phyloP scores from a whole-genome alignment of 1,140 invertebrate genomes.

The Nomia melanderi region DNA sequence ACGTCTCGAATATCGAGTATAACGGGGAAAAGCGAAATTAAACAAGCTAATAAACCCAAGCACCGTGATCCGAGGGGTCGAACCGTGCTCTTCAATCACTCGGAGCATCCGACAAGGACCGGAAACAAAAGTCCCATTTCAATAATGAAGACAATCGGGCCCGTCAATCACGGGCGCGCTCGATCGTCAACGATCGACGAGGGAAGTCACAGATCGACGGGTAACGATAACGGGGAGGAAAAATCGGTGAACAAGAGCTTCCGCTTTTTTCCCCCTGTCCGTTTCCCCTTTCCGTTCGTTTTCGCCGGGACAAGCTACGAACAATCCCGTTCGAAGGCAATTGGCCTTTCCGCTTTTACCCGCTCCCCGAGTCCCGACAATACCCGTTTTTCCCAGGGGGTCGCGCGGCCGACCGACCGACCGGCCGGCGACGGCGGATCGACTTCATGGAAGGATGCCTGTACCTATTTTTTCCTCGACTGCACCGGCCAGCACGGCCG shows the following conservation, averaged over 20 bases:
- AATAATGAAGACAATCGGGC: not conserved
- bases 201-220: not conserved
- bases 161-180: not conserved
- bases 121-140: not conserved
- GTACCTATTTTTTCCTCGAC: not conserved
- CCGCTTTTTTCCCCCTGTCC: not conserved
- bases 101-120: not conserved
- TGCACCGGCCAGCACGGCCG: not conserved
- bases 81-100: not conserved
- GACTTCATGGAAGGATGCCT: slow-evolving; percentile 16
- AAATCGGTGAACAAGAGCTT: slow-evolving; percentile 22
- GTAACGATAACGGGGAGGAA: not conserved
- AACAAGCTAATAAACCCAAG: too few species aligned
- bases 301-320: slow-evolving; percentile 37
- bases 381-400: slow-evolving; percentile 13
- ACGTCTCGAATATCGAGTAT: too few species aligned
- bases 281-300: slow-evolving; percentile 23
- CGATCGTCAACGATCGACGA: not conserved
- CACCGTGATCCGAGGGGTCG: too few species aligned
- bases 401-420: too few species aligned
- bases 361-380: slow-evolving; percentile 15
- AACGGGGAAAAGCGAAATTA: too few species aligned
- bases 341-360: slow-evolving; percentile 29
- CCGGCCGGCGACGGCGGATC: slow-evolving; percentile 26
- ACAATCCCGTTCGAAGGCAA: slow-evolving; percentile 41